Evolutionary conservation across 2,797 vertebrate species (phyloP).

Genomic region (Channa striata): DNA sequence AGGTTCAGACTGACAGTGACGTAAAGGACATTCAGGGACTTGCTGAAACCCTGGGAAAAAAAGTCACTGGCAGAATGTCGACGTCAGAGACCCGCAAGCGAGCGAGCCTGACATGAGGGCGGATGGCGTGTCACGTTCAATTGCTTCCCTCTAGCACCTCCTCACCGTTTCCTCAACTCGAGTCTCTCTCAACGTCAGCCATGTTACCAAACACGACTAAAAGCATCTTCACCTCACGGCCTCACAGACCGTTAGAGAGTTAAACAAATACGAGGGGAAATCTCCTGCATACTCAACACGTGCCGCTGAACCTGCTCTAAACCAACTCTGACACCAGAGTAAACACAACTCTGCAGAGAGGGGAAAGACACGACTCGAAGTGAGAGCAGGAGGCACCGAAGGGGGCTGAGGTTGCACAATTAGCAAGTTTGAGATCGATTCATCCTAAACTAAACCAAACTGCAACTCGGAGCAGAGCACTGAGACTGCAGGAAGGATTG

Average conservation of each 20-base stretch:
- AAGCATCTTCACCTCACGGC: conserved; percentile 38
- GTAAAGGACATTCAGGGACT: conserved; percentile 60
- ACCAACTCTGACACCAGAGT: conserved; percentile 62
- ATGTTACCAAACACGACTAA: conserved; percentile 46
- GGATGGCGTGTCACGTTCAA: conserved; percentile 51
- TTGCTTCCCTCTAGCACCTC: conserved; percentile 49
- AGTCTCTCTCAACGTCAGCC: conserved; percentile 39
- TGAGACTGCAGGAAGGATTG: conserved; percentile 14
- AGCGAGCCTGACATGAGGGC: conserved; percentile 50
- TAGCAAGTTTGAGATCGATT: conserved; percentile 44
- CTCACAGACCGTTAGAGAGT: conserved; percentile 44
- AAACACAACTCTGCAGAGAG: conserved; percentile 59
- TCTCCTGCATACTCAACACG: conserved; percentile 59
- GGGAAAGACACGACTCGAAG: conserved; percentile 5
- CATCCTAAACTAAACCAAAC: conserved; percentile 53
- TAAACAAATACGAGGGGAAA: conserved; percentile 67
- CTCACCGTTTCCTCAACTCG: conserved; percentile 33
- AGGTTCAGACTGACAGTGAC: conserved; percentile 57
- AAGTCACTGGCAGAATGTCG: conserved; percentile 46
- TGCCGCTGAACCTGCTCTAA: conserved; percentile 60
- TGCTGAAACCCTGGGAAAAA: conserved; percentile 31
- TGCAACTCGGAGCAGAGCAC: conserved; percentile 32
- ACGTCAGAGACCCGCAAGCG: conserved; percentile 45
- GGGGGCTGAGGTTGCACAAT: conserved; percentile 31
- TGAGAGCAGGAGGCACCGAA: not conserved